Percentiles rank a stretch among this genome's conserved stretches.
Evolutionary conservation across 2,888 invertebrate genomes (phyloP).

Genomic region (Auanema freiburgensis): DNA sequence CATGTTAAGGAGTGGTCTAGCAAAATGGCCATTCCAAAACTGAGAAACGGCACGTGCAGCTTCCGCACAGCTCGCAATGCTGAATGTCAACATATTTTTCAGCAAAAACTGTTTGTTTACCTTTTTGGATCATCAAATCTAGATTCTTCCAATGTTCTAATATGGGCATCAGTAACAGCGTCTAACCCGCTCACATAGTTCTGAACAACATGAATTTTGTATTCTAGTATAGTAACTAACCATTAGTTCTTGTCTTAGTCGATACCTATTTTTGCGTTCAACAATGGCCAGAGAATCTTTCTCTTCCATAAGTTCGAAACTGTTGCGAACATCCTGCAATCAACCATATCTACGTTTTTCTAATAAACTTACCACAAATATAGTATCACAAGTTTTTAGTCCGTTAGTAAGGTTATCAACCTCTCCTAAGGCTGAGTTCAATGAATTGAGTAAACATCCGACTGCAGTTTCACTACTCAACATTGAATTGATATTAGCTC

Average conservation of each 20-base stretch:
- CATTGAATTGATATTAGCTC: slow-evolving; percentile 87
- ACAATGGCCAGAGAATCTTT: slow-evolving; percentile 84
- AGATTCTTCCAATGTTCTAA: slow-evolving; percentile 50
- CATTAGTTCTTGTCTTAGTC: slow-evolving; percentile 28
- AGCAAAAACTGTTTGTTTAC: slow-evolving; percentile 20
- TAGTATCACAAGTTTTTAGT: slow-evolving; percentile 80
- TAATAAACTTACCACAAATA: slow-evolving; percentile 64
- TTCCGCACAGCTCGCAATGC: slow-evolving; percentile 55
- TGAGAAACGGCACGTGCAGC: slow-evolving; percentile 55
- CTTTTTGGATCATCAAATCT: slow-evolving; percentile 58
- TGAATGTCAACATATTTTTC: slow-evolving; percentile 26
- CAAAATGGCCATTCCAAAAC: slow-evolving; percentile 42
- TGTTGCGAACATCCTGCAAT: slow-evolving; percentile 80
- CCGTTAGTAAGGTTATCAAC: slow-evolving; percentile 72
- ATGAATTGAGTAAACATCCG: slow-evolving; percentile 66
- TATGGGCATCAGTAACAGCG: slow-evolving; percentile 51
- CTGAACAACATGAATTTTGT: slow-evolving; percentile 21
- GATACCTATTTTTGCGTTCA: slow-evolving; percentile 81
- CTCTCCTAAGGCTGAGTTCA: slow-evolving; percentile 41
- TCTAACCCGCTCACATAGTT: slow-evolving; percentile 50
- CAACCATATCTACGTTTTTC: neutral
- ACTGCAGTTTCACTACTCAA: slow-evolving; percentile 84
- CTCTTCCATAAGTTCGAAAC: slow-evolving; percentile 87
- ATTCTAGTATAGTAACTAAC: neutral
- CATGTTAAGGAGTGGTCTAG: slow-evolving; percentile 45